phyloP scores from a whole-genome alignment of 2,888 invertebrate genomes.

The Lochmaea capreae region DNA sequence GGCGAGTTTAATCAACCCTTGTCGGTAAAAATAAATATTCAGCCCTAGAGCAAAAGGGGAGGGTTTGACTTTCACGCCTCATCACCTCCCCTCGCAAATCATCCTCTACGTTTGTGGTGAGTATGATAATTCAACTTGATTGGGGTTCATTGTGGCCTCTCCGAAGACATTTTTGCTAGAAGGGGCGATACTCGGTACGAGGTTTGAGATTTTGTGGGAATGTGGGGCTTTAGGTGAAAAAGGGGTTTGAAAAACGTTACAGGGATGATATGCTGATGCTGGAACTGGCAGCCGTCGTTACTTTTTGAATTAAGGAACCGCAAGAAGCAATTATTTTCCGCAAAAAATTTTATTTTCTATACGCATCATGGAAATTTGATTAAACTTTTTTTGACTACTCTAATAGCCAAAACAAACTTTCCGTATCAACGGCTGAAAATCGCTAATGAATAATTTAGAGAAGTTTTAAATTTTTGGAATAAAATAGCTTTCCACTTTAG shows the following conservation, averaged over 20 bases:
- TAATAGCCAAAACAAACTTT: no score
- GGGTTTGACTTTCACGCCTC: constrained; percentile 43
- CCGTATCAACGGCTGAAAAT: no score
- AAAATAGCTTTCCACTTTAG: no score
- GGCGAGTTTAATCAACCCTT: constrained; percentile 26
- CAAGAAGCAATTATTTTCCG: no score
- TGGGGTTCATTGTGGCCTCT: constrained; percentile 60
- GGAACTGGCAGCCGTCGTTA: no score
- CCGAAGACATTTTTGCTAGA: constrained; percentile 49
- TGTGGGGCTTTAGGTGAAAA: constrained; percentile 5
- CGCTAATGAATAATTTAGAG: no score
- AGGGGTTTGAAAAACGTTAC: not conserved
- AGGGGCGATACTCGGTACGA: constrained; percentile 38
- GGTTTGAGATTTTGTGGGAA: constrained; percentile 7
- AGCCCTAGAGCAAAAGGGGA: constrained; percentile 37
- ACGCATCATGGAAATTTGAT: no score
- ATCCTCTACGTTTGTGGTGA: constrained; percentile 54
- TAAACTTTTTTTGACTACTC: no score
- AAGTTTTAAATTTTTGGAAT: no score
- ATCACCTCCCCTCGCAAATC: constrained; percentile 42
- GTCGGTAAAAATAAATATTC: constrained; percentile 36
- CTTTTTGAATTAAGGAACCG: no score
- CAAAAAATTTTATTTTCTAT: no score
- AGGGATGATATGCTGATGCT: no score
- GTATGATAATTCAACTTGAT: constrained; percentile 65